A percentile compares a stretch with the other conserved stretches of the same genome.
Conservation (phyloP, 2,113 vertebrate species). For the Cochlearius cochlearius region DNA sequence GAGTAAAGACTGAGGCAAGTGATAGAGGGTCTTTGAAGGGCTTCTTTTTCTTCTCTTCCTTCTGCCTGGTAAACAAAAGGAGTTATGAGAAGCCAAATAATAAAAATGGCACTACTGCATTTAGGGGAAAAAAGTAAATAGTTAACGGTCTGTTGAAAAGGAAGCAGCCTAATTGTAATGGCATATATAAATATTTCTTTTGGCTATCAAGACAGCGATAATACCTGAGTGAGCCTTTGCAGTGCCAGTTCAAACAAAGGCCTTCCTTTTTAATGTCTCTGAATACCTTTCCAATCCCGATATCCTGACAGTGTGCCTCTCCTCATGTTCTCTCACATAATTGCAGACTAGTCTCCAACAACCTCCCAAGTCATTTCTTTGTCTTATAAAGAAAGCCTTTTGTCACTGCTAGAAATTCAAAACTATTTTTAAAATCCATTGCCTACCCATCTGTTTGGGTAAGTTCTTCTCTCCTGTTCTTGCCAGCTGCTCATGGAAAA, state of each 20-base stretch:
- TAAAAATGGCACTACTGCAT: neutral
- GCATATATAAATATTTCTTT: conserved; percentile 37
- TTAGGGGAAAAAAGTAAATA: neutral
- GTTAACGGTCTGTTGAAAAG: neutral
- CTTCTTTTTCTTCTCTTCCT: neutral
- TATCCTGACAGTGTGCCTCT: neutral
- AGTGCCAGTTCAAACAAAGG: conserved; percentile 11
- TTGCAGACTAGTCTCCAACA: neutral
- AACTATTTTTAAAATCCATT: neutral
- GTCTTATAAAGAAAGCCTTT: conserved; percentile 9
- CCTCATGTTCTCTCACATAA: neutral
- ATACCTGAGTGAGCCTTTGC: neutral
- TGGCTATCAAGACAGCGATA: neutral
- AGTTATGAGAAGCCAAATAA: neutral
- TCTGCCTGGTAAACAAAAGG: neutral
- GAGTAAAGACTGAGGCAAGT: neutral
- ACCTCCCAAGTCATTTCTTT: neutral
- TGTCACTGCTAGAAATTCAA: conserved; percentile 12
- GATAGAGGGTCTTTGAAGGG: neutral
- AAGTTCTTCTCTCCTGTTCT: neutral
- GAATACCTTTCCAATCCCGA: neutral
- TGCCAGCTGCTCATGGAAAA: neutral
- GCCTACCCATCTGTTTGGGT: neutral
- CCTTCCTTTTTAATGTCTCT: neutral
- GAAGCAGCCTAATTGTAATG: neutral